Percentiles rank a stretch among this genome's conserved stretches.
Conservation (phyloP, 2,113 vertebrate genomes). For the Rhabdornis inornatus region DNA sequence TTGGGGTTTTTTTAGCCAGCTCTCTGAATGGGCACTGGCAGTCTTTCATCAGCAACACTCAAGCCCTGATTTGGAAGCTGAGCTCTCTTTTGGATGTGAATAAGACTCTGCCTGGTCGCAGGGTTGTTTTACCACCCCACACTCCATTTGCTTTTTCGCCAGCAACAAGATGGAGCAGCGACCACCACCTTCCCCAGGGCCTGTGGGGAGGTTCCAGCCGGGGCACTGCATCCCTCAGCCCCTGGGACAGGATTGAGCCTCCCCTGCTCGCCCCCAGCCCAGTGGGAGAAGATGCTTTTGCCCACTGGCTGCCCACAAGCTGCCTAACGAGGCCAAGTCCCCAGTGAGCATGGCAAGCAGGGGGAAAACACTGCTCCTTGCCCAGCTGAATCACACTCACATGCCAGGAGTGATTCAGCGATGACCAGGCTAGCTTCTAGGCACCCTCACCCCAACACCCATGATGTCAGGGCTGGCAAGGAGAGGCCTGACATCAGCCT, state of each 20-base stretch:
- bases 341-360: accelerated
- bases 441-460: neutral
- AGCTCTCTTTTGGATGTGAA: neutral
- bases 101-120: neutral
- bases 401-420: constrained; percentile 3
- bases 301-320: neutral
- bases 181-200: neutral
- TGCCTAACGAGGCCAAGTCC: neutral
- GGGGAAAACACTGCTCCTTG: neutral
- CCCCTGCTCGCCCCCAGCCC: neutral
- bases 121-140: neutral
- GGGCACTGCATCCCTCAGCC: neutral
- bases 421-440: neutral
- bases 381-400: constrained; percentile 12
- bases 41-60: neutral
- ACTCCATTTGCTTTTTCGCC: neutral
- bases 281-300: neutral
- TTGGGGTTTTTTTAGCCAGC: neutral
- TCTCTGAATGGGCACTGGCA: neutral
- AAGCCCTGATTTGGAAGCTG: neutral
- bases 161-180: neutral
- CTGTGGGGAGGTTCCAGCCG: neutral
- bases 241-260: neutral
- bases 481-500: neutral
- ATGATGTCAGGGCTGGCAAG: neutral